Base-by-base conservation (phyloP, 1,140 invertebrate genomes). In the Bombus pyrosoma region DNA sequence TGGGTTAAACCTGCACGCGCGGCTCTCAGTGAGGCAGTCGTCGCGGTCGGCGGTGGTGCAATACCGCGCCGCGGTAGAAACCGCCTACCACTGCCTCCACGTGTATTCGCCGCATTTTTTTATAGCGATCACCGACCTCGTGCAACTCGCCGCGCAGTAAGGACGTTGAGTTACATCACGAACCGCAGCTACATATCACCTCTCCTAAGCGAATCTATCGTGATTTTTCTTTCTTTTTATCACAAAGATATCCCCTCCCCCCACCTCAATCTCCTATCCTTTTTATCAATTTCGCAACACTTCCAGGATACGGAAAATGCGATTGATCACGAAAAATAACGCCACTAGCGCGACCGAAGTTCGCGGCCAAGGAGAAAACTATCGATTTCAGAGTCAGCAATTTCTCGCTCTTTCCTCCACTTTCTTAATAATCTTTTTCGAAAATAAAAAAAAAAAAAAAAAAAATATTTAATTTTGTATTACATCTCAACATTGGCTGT, bases 51-150 rank as follows among this genome's bases (percentile, higher is more conserved):
- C 92, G 81, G 64, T 77, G 57, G 69, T 76, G 66, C 85, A 86
- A 84, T 84, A 79, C 57, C 83, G 77, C 68, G 77, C 28, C 81
- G 87, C 73, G 79, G 66, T 73, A 62, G 90, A 93, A 95, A 95
- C 93, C 94, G 73, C 79, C 82, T 76, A 78, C 93, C 72, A 83
- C 93, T 90, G 92, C 94, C 94, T 95, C 94, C 94, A 95, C 94
- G 94, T 95, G 94, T 94, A 91, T 90, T 89, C 85, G 88, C 85
- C 90, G 92, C 93, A 94, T 94, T 95, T 95, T 94, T 94, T 95
- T 94, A 93, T 94, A 95, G 93, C 94, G 94, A 95, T 95, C 94
- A 95, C 94, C 94, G 94, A 95, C 94, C 94, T 95, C 94, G 94
- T 95, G 92, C 94, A 95, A 94, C 94, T 91, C 94, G 91, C 74